A percentile compares a stretch with the other conserved stretches of the same genome.
Evolutionary conservation across 2,797 vertebrate genomes (phyloP).

Genomic region (Parotocinclus haroldoi): DNA sequence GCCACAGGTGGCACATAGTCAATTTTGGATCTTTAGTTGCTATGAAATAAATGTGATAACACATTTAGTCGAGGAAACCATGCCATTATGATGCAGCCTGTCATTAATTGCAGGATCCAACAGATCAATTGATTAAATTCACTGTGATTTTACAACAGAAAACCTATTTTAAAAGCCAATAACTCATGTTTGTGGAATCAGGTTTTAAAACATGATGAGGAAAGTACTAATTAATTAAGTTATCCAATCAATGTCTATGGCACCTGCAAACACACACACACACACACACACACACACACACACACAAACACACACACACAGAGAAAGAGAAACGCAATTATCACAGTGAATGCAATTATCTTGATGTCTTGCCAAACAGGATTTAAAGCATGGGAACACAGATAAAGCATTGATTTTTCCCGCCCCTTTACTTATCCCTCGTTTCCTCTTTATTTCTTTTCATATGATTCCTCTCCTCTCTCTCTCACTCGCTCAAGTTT

Average conservation of each 20-base stretch:
- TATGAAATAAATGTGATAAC: too few relatives aligned
- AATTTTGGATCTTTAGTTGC: too few relatives aligned
- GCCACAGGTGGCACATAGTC: too few relatives aligned
- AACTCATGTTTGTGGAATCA: slow-evolving; percentile 32
- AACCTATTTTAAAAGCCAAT: slow-evolving; percentile 29
- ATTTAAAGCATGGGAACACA: slow-evolving; percentile 52
- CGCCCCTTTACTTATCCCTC: slow-evolving; percentile 15
- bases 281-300: slow-evolving; percentile 1
- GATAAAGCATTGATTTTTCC: slow-evolving; percentile 45
- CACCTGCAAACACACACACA: not conserved
- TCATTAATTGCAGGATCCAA: too few relatives aligned
- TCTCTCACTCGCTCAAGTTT: slow-evolving; percentile 1
- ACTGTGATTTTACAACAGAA: slow-evolving; percentile 20
- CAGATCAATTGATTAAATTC: not conserved
- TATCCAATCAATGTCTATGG: slow-evolving; percentile 41
- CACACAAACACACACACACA: not conserved
- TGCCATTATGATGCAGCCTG: too few relatives aligned
- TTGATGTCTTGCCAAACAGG: slow-evolving; percentile 50
- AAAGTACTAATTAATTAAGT: slow-evolving; percentile 49
- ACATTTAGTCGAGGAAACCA: too few relatives aligned
- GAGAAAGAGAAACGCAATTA: slow-evolving; percentile 15
- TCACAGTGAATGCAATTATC: slow-evolving; percentile 41
- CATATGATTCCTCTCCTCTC: not conserved
- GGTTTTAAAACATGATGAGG: slow-evolving; percentile 38
- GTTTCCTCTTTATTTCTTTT: slow-evolving; percentile 1